Evolutionary conservation across 1,140 invertebrate species (phyloP).

Genomic region (Pogonognathellus flavescens): DNA sequence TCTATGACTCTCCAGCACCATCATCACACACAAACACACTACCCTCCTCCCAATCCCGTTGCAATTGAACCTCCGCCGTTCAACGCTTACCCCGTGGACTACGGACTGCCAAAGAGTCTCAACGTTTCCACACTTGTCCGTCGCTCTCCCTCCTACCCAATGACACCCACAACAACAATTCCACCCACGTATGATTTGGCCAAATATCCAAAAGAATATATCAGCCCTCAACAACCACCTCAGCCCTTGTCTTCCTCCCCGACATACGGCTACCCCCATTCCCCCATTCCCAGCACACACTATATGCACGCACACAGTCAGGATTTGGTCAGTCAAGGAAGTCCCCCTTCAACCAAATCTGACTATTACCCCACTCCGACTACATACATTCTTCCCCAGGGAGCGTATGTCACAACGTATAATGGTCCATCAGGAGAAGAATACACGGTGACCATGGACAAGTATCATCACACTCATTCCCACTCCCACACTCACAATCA

Average conservation of each 20-base stretch:
- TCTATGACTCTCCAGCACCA: not conserved
- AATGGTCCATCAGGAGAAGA: slow-evolving; percentile 23
- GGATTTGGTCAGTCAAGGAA: not conserved
- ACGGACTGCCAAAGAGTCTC: slow-evolving; percentile 80
- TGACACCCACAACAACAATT: slow-evolving; percentile 62
- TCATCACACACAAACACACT: slow-evolving; percentile 8
- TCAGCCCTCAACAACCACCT: slow-evolving; percentile 57
- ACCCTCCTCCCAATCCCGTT: not conserved
- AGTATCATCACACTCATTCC: not conserved
- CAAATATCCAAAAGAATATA: slow-evolving; percentile 66
- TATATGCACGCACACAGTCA: not conserved
- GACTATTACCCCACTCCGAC: slow-evolving; percentile 78
- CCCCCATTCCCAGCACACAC: not conserved
- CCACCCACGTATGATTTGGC: slow-evolving; percentile 65
- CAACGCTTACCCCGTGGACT: slow-evolving; percentile 81
- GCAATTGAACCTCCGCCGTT: slow-evolving; percentile 57
- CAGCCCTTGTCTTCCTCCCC: slow-evolving; percentile 10
- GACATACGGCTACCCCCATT: slow-evolving; percentile 13
- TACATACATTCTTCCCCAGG: slow-evolving; percentile 78
- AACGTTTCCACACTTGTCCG: slow-evolving; percentile 71
- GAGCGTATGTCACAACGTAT: slow-evolving; percentile 56
- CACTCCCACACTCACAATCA: not conserved
- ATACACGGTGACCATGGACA: slow-evolving; percentile 16
- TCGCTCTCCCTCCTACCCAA: slow-evolving; percentile 68
- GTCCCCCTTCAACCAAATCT: not conserved